Conservation (phyloP, 2,113 vertebrate genomes). For the Spizaetus ornatus region DNA sequence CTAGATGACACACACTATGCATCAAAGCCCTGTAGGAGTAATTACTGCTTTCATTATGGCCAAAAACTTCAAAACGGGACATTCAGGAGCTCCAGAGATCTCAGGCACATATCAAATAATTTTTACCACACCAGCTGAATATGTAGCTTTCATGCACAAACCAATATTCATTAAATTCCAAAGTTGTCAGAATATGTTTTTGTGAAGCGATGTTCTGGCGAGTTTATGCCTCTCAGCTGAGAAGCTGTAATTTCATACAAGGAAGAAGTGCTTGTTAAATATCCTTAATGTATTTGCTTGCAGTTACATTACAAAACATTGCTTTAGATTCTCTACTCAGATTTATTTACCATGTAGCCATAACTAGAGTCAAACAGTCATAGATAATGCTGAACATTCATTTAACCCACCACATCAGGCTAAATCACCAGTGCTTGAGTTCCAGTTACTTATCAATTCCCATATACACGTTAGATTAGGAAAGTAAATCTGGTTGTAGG, state of each 20-base stretch:
- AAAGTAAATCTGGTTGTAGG: not conserved
- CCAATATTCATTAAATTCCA: not conserved
- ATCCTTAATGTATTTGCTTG: not conserved
- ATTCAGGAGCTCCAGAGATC: not conserved
- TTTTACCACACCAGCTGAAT: not conserved
- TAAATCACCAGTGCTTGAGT: not conserved
- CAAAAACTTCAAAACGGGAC: not conserved
- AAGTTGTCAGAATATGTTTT: not conserved
- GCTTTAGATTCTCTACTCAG: not conserved
- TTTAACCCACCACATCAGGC: not conserved
- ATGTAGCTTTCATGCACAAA: not conserved
- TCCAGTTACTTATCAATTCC: not conserved
- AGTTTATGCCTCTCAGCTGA: not conserved
- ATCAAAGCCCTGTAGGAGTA: not conserved
- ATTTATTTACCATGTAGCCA: not conserved
- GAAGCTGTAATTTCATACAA: not conserved
- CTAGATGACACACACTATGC: accelerated
- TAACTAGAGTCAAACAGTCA: not conserved
- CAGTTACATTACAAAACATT: not conserved
- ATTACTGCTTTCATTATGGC: not conserved
- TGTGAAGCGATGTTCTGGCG: not conserved
- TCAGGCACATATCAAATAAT: not conserved
- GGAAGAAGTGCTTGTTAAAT: not conserved
- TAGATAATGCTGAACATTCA: not conserved
- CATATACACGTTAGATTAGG: not conserved